Conservation (phyloP, 2,113 vertebrate genomes). For the Brachypteracias leptosomus region DNA sequence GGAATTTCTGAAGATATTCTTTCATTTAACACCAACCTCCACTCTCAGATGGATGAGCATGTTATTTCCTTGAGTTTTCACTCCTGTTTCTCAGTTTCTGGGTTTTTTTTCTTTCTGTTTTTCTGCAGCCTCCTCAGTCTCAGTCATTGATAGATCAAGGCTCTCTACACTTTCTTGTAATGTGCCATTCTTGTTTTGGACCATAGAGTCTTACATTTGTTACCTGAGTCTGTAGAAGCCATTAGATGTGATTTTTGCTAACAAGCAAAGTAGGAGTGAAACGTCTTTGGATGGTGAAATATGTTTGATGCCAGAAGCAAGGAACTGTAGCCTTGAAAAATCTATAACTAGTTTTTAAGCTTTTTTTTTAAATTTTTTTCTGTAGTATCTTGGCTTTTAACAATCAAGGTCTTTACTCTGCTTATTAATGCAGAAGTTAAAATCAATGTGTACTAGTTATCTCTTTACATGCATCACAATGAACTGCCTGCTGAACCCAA, state of each 20-base stretch:
- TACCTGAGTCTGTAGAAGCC: background rate
- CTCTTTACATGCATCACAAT: background rate
- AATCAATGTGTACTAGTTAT: background rate
- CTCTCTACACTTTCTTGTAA: background rate
- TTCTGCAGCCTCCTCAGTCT: background rate
- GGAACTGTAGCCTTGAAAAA: background rate
- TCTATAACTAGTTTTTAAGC: background rate
- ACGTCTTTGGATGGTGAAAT: background rate
- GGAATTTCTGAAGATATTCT: constrained; percentile 21
- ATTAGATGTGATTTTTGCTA: background rate
- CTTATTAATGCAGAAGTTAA: constrained; percentile 37
- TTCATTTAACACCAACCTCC: background rate
- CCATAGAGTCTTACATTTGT: background rate
- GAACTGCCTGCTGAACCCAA: background rate
- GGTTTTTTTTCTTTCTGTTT: background rate
- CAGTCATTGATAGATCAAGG: background rate
- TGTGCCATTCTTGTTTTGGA: background rate
- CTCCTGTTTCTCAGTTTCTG: background rate
- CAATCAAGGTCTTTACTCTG: background rate
- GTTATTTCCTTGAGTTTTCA: background rate
- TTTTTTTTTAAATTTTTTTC: background rate
- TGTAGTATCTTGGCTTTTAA: background rate
- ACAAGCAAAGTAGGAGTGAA: background rate
- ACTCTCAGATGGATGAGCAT: background rate
- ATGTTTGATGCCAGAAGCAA: background rate